Conservation (phyloP, 2,113 vertebrate genomes). For the Neoarius graeffei region DNA sequence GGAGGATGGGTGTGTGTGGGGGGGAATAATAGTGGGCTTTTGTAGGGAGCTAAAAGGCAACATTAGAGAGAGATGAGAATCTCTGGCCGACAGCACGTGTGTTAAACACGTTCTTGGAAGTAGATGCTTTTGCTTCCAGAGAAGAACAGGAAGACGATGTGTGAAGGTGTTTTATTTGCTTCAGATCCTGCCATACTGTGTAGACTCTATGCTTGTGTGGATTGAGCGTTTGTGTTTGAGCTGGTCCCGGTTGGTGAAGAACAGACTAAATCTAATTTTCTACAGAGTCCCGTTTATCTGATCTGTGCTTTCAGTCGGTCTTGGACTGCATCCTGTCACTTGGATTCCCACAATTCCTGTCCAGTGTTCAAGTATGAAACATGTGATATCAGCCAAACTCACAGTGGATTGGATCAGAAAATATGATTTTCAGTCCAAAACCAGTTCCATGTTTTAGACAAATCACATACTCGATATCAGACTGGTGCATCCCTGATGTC, state of each 20-base stretch:
- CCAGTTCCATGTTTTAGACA: neutral
- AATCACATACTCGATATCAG: neutral
- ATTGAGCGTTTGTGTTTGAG: neutral
- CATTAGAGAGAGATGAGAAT: neutral
- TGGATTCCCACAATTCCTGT: neutral
- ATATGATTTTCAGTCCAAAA: conserved; percentile 5
- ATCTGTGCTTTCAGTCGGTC: conserved; percentile 1
- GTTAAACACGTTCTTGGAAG: neutral
- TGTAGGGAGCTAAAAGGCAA: neutral
- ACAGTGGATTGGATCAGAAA: conserved; percentile 2
- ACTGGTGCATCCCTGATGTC: neutral
- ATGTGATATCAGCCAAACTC: neutral
- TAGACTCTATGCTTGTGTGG: neutral
- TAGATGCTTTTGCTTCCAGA: neutral
- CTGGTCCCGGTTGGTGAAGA: neutral
- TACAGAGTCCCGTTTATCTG: neutral
- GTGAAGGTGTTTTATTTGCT: conserved; percentile 17
- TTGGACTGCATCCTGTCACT: neutral
- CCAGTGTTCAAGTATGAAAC: neutral
- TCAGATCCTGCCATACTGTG: neutral
- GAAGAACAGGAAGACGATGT: neutral
- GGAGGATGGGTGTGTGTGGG: neutral
- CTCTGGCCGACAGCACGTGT: neutral
- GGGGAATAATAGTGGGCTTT: neutral
- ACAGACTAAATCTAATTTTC: conserved; percentile 1